A percentile compares a stretch with the other conserved stretches of the same genome.
phyloP scores from a whole-genome alignment of 2,888 invertebrate genomes.

The Labia minor region DNA sequence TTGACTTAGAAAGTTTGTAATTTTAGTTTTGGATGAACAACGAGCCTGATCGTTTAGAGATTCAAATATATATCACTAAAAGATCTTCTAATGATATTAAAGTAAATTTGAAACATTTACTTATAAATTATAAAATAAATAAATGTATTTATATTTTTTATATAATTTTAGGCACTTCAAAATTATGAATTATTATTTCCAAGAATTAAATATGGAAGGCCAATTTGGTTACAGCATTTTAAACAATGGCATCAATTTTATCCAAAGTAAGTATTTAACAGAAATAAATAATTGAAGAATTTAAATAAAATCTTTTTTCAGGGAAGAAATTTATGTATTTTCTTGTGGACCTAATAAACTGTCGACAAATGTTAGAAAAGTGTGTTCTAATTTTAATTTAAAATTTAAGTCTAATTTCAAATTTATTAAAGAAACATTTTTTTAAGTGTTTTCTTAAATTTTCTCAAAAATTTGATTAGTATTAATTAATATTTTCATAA shows the following conservation, averaged over 20 bases:
- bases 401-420: neutral
- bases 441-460: no score
- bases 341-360: neutral
- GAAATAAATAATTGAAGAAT: neutral
- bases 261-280: neutral
- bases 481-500: no score
- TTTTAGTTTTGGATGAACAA: slow-evolving; percentile 38
- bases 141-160: neutral
- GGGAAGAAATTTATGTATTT: neutral
- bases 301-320: neutral
- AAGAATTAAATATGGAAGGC: slow-evolving; percentile 39
- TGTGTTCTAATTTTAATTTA: neutral
- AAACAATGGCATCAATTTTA: slow-evolving; percentile 28
- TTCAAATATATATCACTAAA: slow-evolving; percentile 41
- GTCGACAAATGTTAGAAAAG: neutral
- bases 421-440: neutral
- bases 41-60: slow-evolving; percentile 39
- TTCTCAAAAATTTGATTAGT: no score
- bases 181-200: slow-evolving; percentile 38
- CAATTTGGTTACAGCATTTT: slow-evolving; percentile 42
- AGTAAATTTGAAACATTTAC: slow-evolving; percentile 14
- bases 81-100: slow-evolving; percentile 22
- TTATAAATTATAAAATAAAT: neutral
- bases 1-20: slow-evolving; percentile 1
- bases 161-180: slow-evolving; percentile 31